phyloP scores from a whole-genome alignment of 1,140 invertebrate genomes.

The Prorops nasuta region DNA sequence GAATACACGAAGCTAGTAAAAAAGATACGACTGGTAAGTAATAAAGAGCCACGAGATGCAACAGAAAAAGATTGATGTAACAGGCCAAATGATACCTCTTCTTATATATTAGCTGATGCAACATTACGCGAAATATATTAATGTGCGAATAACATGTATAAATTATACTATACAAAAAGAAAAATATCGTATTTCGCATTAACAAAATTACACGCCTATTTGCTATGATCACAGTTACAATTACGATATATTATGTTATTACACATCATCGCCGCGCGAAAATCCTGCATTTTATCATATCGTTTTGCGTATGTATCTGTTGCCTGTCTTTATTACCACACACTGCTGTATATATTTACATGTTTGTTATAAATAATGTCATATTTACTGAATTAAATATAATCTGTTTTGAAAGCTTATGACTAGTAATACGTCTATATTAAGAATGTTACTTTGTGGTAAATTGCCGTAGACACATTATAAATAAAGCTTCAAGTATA shows the following conservation, averaged over 20 bases:
- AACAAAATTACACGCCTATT: slow-evolving; percentile 48
- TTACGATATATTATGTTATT: slow-evolving; percentile 42
- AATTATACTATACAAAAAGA: slow-evolving; percentile 22
- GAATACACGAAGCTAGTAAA: slow-evolving; percentile 47
- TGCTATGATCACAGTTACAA: slow-evolving; percentile 56
- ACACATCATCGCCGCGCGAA: slow-evolving; percentile 21
- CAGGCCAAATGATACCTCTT: too few species aligned
- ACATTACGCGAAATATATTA: slow-evolving; percentile 10
- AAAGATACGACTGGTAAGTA: slow-evolving; percentile 35
- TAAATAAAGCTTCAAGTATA: slow-evolving; percentile 21
- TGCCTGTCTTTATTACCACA: slow-evolving; percentile 28
- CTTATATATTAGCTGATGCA: too few species aligned
- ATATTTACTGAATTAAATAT: slow-evolving; percentile 49
- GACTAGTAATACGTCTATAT: slow-evolving; percentile 41
- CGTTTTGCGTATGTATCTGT: too few species aligned
- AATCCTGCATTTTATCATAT: slow-evolving; percentile 15
- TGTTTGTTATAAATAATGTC: slow-evolving; percentile 44
- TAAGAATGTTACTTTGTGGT: slow-evolving; percentile 21
- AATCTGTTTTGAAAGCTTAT: slow-evolving; percentile 48
- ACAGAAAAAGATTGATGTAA: too few species aligned
- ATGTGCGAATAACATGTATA: slow-evolving; percentile 19
- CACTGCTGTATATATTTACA: slow-evolving; percentile 48
- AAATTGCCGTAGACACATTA: slow-evolving; percentile 30
- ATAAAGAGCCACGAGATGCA: slow-evolving; percentile 23
- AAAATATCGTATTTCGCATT: slow-evolving; percentile 26